Conservation (phyloP, 2,888 invertebrate species). For the Glaucopsyche alexis region DNA sequence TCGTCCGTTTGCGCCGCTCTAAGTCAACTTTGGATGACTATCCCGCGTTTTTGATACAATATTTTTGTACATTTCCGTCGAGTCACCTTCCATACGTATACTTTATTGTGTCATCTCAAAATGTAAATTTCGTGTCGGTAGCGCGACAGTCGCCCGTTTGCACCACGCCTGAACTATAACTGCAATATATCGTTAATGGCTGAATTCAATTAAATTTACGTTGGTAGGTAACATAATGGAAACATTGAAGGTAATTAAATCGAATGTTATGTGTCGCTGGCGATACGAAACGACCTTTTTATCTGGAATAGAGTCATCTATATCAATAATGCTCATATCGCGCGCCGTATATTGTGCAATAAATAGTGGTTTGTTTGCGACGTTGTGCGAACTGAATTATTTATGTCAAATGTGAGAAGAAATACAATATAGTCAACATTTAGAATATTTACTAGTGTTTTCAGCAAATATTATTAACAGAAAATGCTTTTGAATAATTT, state of each 20-base stretch:
- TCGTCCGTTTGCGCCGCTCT: no score
- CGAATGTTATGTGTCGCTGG: slow-evolving; percentile 66
- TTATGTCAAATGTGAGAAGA: slow-evolving; percentile 20
- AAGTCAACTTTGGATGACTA: no score
- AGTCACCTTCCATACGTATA: no score
- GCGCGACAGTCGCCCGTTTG: not conserved
- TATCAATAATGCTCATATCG: slow-evolving; percentile 72
- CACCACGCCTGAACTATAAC: not conserved
- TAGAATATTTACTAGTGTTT: not conserved
- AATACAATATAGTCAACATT: slow-evolving; percentile 5
- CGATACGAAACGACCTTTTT: slow-evolving; percentile 70
- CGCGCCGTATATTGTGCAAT: slow-evolving; percentile 51
- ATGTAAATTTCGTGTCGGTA: not conserved
- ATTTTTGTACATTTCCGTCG: no score
- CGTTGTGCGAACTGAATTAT: slow-evolving; percentile 47
- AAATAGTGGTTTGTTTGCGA: slow-evolving; percentile 58
- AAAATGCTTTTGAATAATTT: not conserved
- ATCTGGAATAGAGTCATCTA: slow-evolving; percentile 73
- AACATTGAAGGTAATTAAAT: slow-evolving; percentile 74
- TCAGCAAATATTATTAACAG: not conserved
- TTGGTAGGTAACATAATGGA: slow-evolving; percentile 52
- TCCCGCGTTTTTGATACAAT: no score
- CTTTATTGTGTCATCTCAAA: not conserved
- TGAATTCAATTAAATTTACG: slow-evolving; percentile 29
- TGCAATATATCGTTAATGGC: slow-evolving; percentile 11